phyloP scores from a whole-genome alignment of 1,140 invertebrate species.

The Amyelois transitella region DNA sequence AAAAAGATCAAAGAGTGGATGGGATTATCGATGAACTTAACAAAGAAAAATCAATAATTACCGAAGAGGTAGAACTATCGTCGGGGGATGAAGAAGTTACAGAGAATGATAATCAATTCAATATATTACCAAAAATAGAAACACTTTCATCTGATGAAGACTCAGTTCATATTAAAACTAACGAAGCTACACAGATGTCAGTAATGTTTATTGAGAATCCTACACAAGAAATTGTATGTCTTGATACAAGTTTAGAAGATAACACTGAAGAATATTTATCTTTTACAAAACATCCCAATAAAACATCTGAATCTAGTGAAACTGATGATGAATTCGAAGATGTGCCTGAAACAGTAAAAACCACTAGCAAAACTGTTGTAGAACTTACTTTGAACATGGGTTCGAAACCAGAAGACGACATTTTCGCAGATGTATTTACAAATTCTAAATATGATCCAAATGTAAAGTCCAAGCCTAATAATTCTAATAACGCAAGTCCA shows the following conservation, averaged over 20 bases:
- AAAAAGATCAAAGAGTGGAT: conserved; percentile 41
- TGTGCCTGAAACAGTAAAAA: conserved; percentile 55
- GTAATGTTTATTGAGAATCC: conserved; percentile 40
- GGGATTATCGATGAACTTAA: conserved; percentile 55
- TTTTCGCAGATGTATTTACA: conserved; percentile 80
- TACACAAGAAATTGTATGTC: conserved; percentile 25
- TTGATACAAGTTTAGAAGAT: conserved; percentile 44
- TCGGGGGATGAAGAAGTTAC: conserved; percentile 41
- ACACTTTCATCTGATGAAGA: neutral
- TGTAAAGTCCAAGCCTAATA: neutral
- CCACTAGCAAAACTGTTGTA: conserved; percentile 37
- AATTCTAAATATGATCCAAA: neutral
- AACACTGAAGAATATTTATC: conserved; percentile 16
- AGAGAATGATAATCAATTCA: conserved; percentile 19
- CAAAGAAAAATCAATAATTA: conserved; percentile 50
- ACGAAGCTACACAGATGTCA: conserved; percentile 39
- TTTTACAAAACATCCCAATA: conserved; percentile 6
- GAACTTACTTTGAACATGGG: conserved; percentile 47
- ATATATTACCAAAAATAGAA: neutral
- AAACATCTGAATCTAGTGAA: conserved; percentile 56
- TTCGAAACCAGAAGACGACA: conserved; percentile 75
- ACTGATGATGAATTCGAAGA: conserved; percentile 76
- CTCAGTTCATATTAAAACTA: conserved; percentile 5
- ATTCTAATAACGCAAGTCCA: neutral
- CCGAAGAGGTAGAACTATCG: conserved; percentile 41